Conservation (phyloP, 2,113 vertebrate genomes). For the Euleptes europaea region DNA sequence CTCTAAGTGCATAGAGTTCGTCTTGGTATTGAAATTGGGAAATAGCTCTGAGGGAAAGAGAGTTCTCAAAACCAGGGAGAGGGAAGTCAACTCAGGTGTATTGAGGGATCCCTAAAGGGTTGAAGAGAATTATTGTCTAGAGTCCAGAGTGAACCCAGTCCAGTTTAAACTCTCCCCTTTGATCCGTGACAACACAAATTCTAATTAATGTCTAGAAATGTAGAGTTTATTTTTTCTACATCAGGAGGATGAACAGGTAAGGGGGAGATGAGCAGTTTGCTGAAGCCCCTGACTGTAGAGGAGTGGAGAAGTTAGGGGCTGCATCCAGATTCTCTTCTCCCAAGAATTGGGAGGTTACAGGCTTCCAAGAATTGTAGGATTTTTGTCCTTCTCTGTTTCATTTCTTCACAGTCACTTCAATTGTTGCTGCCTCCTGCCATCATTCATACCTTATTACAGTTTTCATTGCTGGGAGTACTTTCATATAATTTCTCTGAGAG, state of each 20-base stretch:
- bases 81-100: too few relatives aligned
- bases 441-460: not conserved
- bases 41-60: too few relatives aligned
- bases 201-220: not conserved
- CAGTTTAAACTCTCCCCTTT: too few relatives aligned
- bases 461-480: not conserved
- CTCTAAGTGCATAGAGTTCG: too few relatives aligned
- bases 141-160: too few relatives aligned
- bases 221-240: not conserved
- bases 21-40: too few relatives aligned
- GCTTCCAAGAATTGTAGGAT: not conserved
- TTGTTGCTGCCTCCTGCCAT: not conserved
- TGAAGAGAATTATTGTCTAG: too few relatives aligned
- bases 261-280: not conserved
- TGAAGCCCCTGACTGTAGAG: not conserved
- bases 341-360: not conserved
- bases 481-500: not conserved
- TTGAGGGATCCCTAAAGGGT: too few relatives aligned
- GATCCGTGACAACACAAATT: too few relatives aligned
- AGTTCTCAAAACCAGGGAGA: too few relatives aligned
- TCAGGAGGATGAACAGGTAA: not conserved
- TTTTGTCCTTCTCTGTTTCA: not conserved
- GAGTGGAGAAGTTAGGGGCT: not conserved
- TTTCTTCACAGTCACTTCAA: too few relatives aligned
- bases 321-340: not conserved